phyloP scores from a whole-genome alignment of 2,888 invertebrate species.

The Eledona agricola region DNA sequence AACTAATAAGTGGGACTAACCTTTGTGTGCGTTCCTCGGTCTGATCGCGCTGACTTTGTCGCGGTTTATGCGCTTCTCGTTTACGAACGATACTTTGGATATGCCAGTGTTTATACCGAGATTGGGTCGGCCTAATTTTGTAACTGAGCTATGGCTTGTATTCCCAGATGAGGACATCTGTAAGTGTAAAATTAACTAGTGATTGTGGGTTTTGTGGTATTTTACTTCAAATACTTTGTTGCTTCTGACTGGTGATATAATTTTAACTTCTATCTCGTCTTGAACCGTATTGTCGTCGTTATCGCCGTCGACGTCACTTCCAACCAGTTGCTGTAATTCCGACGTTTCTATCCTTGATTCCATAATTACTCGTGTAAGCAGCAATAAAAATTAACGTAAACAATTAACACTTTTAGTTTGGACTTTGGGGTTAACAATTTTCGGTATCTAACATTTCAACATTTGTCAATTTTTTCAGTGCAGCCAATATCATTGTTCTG shows the following conservation, averaged over 20 bases:
- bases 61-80: conserved; percentile 57
- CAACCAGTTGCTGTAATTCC: conserved; percentile 61
- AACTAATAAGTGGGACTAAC: conserved; percentile 46
- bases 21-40: conserved; percentile 61
- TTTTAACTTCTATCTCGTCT: conserved; percentile 60
- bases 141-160: conserved; percentile 61
- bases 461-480: too few relatives aligned
- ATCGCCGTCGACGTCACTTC: conserved; percentile 60
- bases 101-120: conserved; percentile 48
- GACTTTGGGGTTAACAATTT: too few relatives aligned
- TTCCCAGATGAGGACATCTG: conserved; percentile 62
- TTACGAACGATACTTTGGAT: conserved; percentile 59
- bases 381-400: conserved; percentile 5
- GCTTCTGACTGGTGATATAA: conserved; percentile 59
- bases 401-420: too few relatives aligned
- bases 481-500: too few relatives aligned
- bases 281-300: conserved; percentile 61
- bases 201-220: conserved; percentile 15
- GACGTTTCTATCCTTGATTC: conserved; percentile 61
- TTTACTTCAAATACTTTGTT: too few relatives aligned
- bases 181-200: conserved; percentile 21
- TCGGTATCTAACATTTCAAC: too few relatives aligned
- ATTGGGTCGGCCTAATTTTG: conserved; percentile 49
- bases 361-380: too few relatives aligned
- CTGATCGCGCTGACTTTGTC: conserved; percentile 55